phyloP scores from a whole-genome alignment of 2,888 invertebrate genomes.

The Pandemis heparana region DNA sequence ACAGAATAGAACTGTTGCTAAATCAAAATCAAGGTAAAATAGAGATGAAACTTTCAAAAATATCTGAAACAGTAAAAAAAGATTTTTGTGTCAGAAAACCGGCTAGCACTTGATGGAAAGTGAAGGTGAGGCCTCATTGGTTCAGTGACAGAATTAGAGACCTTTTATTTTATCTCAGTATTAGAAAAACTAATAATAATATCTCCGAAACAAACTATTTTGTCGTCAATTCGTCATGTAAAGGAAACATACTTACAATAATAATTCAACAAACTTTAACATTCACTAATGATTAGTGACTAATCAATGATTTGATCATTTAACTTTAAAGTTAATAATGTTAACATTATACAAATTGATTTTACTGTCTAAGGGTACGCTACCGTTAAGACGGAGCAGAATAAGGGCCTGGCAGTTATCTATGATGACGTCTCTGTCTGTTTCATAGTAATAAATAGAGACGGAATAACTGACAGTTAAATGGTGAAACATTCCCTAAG shows the following conservation, averaged over 20 bases:
- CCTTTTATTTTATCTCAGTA: no score
- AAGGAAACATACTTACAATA: neutral
- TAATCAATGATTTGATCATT: constrained; percentile 8
- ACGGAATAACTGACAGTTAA: no score
- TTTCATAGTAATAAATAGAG: no score
- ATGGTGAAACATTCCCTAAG: no score
- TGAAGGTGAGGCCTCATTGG: no score
- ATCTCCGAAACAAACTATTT: neutral
- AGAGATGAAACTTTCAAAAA: neutral
- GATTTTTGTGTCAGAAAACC: neutral
- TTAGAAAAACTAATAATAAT: neutral
- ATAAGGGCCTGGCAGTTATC: no score
- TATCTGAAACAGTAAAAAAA: neutral
- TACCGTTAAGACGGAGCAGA: no score
- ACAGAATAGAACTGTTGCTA: neutral
- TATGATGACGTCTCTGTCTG: no score
- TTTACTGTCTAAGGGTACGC: neutral
- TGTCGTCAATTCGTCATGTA: neutral
- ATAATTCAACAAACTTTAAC: neutral
- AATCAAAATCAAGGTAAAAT: neutral
- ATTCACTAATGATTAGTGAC: no score
- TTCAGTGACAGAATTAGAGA: no score
- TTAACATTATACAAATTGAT: neutral
- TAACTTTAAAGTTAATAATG: no score
- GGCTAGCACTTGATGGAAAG: no score